Conservation (phyloP, 2,888 invertebrate species). For the Schizotus pectinicornis region DNA sequence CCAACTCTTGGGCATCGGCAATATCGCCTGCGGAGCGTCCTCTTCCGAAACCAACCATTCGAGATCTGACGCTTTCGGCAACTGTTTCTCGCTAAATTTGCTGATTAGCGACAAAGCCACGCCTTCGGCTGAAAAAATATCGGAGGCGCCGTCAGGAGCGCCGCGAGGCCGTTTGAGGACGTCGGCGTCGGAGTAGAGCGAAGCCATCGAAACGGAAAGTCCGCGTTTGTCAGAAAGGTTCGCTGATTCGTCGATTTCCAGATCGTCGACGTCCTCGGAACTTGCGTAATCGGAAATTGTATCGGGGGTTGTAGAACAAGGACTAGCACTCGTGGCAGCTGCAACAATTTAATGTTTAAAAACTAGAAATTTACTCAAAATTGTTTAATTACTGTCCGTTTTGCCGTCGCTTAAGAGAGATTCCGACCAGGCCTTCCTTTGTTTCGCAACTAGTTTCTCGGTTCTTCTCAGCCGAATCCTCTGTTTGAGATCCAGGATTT, state of each 20-base stretch:
- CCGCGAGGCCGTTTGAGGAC: constrained; percentile 55
- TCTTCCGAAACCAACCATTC: constrained; percentile 81
- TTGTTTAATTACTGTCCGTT: constrained; percentile 58
- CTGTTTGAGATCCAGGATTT: constrained; percentile 69
- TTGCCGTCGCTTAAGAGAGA: constrained; percentile 58
- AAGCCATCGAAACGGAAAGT: constrained; percentile 68
- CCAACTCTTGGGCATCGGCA: constrained; percentile 77
- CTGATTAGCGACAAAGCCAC: constrained; percentile 79
- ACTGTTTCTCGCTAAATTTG: constrained; percentile 75
- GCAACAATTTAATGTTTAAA: too few species aligned
- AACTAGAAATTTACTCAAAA: too few species aligned
- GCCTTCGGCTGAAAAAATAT: constrained; percentile 73
- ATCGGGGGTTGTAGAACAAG: constrained; percentile 60
- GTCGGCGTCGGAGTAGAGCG: constrained; percentile 67
- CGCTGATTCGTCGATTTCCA: constrained; percentile 60
- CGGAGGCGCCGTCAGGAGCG: constrained; percentile 58
- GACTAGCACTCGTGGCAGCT: constrained; percentile 63
- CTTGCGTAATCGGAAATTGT: constrained; percentile 59
- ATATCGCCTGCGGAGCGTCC: constrained; percentile 77
- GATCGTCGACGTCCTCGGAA: constrained; percentile 62
- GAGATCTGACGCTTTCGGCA: constrained; percentile 78
- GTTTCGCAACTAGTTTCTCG: constrained; percentile 60
- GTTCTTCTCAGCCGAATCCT: constrained; percentile 66
- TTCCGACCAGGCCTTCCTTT: constrained; percentile 47
- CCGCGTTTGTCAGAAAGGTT: constrained; percentile 59